These are phyloP conservation scores for Silurus glanis DNA, from an alignment of 2,113 vertebrate genomes.

Conservation along the genomic window DNA sequence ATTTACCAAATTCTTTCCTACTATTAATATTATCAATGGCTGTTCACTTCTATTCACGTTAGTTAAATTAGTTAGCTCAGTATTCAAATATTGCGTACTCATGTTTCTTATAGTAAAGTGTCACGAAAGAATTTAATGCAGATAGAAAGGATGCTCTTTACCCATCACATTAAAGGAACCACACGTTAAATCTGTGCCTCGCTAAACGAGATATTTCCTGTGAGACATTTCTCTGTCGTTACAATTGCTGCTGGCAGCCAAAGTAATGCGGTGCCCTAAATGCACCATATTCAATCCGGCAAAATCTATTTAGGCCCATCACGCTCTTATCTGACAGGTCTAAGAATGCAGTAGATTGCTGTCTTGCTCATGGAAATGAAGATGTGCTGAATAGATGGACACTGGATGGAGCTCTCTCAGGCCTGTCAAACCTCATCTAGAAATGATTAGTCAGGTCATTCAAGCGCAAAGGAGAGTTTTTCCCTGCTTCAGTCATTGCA, in stretches of 20 bases:
- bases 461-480: constrained; percentile 45
- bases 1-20: background rate
- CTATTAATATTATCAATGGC: background rate
- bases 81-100: background rate
- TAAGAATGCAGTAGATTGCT: constrained; percentile 48
- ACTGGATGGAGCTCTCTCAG: constrained; percentile 39
- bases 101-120: background rate
- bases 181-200: background rate
- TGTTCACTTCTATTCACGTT: background rate
- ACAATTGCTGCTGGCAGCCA: constrained; percentile 36
- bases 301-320: constrained; percentile 48
- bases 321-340: constrained; percentile 34
- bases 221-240: constrained; percentile 23
- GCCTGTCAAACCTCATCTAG: constrained; percentile 57
- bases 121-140: background rate
- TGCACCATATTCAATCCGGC: constrained; percentile 49
- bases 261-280: constrained; percentile 33
- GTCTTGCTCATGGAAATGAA: constrained; percentile 53
- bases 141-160: background rate
- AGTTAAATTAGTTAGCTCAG: background rate
- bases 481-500: constrained; percentile 51
- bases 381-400: constrained; percentile 51
- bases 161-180: background rate
- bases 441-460: constrained; percentile 60
- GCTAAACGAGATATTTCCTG: constrained; percentile 34